Evolutionary conservation across 2,113 vertebrate genomes (phyloP), one percentile per base, ranked within the genome.

Genomic region (Nothocercus julius): DNA sequence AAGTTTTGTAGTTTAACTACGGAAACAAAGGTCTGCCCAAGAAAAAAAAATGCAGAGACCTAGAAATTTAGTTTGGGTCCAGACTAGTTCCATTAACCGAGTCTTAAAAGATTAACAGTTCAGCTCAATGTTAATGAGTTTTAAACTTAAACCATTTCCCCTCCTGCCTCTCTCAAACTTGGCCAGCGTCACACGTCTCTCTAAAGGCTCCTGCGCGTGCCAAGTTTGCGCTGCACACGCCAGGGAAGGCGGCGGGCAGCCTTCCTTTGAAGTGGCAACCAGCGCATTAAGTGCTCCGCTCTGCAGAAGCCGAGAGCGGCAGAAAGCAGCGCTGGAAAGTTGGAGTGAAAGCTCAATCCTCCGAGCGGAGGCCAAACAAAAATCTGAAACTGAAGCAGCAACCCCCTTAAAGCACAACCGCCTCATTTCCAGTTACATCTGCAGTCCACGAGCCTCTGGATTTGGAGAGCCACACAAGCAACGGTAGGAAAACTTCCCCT

Each of bases 261-360:
- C 45, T 12, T n/a, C 79, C 21, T 87, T 49, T 53, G 89, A 92
- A 90, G 74, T 69, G 92, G 92, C 69, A 87, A 94, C 28, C 5
- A 77, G 69, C 64, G n/a, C 5, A 7, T 47, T 30, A 67, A 80
- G n/a, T 10, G 69, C 75, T 73, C 51, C 70, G 17, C 64, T 27
- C 64, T 49, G 61, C 84, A 91, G 89, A 89, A 81, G 61, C 72
- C 75, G 73, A 32, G 51, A 74, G 51, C 47, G 51, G 53, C 77
- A 63, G 22, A 58, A 75, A 78, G 73, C 42, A 45, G 20, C 30
- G 44, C 72, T 30, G 68, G 84, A 56, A 67, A 89, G 76, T 42
- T 9, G 7, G 67, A 89, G 72, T 13, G 72, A 86, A 82, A 64
- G 51, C 67, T 62, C 56, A 15, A 70, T 21, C 9, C 62, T 72